These are phyloP conservation scores for Euborellia annulipes DNA, from an alignment of 1,140 invertebrate species.

Conservation along the genomic window DNA sequence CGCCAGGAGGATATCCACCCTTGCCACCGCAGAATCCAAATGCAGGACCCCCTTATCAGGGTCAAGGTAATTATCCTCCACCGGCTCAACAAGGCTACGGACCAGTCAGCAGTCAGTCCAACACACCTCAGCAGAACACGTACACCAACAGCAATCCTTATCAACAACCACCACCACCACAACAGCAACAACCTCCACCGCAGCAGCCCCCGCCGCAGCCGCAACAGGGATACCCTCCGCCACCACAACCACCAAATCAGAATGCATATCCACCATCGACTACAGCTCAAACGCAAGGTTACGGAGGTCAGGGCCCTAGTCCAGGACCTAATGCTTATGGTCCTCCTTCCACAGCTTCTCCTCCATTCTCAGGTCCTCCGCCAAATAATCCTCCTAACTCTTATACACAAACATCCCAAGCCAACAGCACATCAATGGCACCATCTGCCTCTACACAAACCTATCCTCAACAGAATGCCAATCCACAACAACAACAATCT, in stretches of 20 bases:
- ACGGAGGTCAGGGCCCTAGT: constrained; percentile 17
- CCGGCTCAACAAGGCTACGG: too few species aligned
- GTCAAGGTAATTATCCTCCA: too few species aligned
- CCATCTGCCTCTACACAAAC: constrained; percentile 26
- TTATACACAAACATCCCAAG: constrained; percentile 24
- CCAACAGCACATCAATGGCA: constrained; percentile 6
- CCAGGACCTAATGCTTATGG: constrained; percentile 19
- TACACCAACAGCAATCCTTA: too few species aligned
- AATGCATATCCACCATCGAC: constrained; percentile 7
- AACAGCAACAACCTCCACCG: constrained; percentile 3
- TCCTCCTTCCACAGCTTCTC: constrained; percentile 26
- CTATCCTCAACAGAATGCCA: constrained; percentile 25
- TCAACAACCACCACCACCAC: too few species aligned
- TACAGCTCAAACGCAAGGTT: constrained; percentile 19
- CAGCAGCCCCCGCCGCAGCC: constrained; percentile 9
- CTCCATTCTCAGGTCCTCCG: constrained; percentile 24
- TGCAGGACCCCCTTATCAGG: too few species aligned
- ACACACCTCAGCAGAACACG: too few species aligned
- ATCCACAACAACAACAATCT: constrained; percentile 24
- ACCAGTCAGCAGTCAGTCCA: too few species aligned
- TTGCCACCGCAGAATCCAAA: too few species aligned
- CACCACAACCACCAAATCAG: constrained; percentile 5
- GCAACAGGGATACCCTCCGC: constrained; percentile 12
- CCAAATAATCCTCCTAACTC: constrained; percentile 23
- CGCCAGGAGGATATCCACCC: too few species aligned